These are phyloP conservation scores for Maniola jurtina DNA, from an alignment of 1,140 invertebrate genomes.

Conservation along the genomic window DNA sequence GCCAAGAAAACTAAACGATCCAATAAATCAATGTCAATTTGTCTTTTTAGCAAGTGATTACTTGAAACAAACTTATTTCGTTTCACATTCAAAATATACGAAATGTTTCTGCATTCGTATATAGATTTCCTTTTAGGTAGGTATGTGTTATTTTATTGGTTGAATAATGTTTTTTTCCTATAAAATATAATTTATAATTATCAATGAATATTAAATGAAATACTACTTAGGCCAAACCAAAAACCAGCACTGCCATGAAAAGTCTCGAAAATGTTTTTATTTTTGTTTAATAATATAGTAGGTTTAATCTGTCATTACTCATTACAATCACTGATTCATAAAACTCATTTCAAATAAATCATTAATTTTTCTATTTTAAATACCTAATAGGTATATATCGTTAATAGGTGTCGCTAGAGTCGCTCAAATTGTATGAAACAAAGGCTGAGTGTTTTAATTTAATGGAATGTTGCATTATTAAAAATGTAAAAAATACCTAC, in stretches of 20 bases:
- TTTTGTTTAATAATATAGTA: slow-evolving; percentile 6
- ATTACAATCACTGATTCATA: background rate
- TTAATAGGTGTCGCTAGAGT: slow-evolving; percentile 33
- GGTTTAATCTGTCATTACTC: background rate
- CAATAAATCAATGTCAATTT: background rate
- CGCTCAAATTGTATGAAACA: slow-evolving; percentile 24
- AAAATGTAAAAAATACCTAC: slow-evolving; percentile 8
- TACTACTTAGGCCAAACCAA: slow-evolving; percentile 15
- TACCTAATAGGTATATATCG: background rate
- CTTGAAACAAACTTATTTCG: no score
- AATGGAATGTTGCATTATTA: background rate
- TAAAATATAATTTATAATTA: background rate
- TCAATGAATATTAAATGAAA: background rate
- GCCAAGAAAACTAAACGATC: slow-evolving; percentile 1
- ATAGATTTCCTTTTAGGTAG: background rate
- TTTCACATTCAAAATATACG: background rate
- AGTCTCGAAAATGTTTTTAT: slow-evolving; percentile 35
- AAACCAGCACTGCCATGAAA: slow-evolving; percentile 36
- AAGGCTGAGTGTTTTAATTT: slow-evolving; percentile 5
- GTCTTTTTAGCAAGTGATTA: no score
- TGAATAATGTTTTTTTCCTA: background rate
- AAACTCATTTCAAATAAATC: background rate
- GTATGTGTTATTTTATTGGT: background rate
- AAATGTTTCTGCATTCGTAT: background rate
- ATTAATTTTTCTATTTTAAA: slow-evolving; percentile 4